phyloP scores from a whole-genome alignment of 1,140 invertebrate species.

The Euura saliciscinereae region DNA sequence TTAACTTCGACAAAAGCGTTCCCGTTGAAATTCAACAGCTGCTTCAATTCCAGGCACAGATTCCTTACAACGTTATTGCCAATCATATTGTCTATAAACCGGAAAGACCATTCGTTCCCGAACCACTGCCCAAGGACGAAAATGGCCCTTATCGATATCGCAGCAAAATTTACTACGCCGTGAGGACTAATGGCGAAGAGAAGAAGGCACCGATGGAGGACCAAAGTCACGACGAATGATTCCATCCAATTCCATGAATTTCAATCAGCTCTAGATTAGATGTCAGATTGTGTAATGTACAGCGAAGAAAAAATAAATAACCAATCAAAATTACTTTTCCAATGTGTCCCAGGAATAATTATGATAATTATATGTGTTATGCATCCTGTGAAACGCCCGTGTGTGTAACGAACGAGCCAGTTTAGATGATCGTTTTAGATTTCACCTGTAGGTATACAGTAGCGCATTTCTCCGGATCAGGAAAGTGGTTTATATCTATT shows the following conservation, averaged over 20 bases:
- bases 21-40: conserved; percentile 47
- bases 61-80: conserved; percentile 54
- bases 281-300: no score
- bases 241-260: not conserved
- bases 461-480: conserved; percentile 49
- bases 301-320: no score
- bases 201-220: not conserved
- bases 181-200: not conserved
- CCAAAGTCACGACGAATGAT: not conserved
- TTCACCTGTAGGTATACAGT: not conserved
- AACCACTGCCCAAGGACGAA: conserved; percentile 39
- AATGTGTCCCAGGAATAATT: no score
- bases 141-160: conserved; percentile 44
- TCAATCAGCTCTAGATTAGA: not conserved
- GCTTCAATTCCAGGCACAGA: conserved; percentile 49
- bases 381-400: not conserved
- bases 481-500: conserved; percentile 27
- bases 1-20: conserved; percentile 35
- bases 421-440: conserved; percentile 1
- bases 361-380: no score
- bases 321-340: no score
- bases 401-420: no score
- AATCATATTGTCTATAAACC: conserved; percentile 50
- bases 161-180: conserved; percentile 44
- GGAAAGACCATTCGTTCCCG: conserved; percentile 47